These are phyloP conservation scores for Gephyroberyx darwinii DNA, from an alignment of 2,797 vertebrate species.

Conservation along the genomic window DNA sequence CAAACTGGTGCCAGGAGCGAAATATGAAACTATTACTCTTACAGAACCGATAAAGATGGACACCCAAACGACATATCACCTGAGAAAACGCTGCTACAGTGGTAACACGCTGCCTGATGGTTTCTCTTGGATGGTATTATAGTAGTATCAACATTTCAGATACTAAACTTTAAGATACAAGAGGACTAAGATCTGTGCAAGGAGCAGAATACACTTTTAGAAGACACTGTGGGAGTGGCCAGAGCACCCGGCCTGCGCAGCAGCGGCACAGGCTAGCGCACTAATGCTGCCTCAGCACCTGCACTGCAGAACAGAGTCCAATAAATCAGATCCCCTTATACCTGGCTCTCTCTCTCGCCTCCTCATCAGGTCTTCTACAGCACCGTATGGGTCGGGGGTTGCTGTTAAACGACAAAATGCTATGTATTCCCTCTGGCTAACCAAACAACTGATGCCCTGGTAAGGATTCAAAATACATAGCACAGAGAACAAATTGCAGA, in stretches of 20 bases:
- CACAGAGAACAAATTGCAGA: neutral
- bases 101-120: too few species aligned
- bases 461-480: neutral
- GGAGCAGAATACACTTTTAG: neutral
- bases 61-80: too few species aligned
- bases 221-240: neutral
- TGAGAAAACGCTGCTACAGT: neutral
- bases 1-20: too few species aligned
- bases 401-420: neutral
- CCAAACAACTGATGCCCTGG: neutral
- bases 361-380: conserved; percentile 9
- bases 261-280: neutral
- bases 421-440: conserved; percentile 1
- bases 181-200: neutral
- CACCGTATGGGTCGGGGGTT: neutral
- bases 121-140: too few species aligned
- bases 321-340: conserved; percentile 42
- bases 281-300: conserved; percentile 64
- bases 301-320: conserved; percentile 60
- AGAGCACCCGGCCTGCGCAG: conserved; percentile 10
- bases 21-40: too few species aligned
- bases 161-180: neutral
- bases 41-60: too few species aligned
- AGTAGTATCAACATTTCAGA: too few species aligned
- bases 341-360: conserved; percentile 9